Evolutionary conservation across 2,113 vertebrate species (phyloP).

Genomic region (Xiphias gladius): DNA sequence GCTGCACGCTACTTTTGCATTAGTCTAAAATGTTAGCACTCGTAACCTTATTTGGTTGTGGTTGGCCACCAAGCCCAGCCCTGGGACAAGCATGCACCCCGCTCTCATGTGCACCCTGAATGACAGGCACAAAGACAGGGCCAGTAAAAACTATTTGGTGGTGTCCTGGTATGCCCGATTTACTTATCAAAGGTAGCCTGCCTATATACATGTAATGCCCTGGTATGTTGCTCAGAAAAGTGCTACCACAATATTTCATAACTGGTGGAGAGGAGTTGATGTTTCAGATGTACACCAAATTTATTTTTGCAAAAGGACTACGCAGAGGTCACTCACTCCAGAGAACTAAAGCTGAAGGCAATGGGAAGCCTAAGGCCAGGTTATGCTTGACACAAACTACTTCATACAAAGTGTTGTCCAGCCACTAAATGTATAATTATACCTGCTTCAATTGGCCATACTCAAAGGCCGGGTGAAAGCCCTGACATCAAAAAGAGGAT

Average conservation of each 20-base stretch:
- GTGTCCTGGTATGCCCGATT: too few relatives aligned
- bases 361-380: background rate
- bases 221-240: background rate
- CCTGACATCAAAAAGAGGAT: background rate
- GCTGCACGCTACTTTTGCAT: too few relatives aligned
- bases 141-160: too few relatives aligned
- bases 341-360: background rate
- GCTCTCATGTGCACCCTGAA: too few relatives aligned
- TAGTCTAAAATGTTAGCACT: too few relatives aligned
- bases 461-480: background rate
- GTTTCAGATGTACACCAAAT: conserved; percentile 2
- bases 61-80: too few relatives aligned
- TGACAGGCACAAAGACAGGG: too few relatives aligned
- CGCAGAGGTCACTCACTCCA: background rate
- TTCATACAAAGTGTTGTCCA: background rate
- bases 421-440: conserved; percentile 1
- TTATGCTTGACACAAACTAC: background rate
- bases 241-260: too few relatives aligned
- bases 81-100: too few relatives aligned
- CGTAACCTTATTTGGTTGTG: too few relatives aligned
- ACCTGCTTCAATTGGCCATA: background rate
- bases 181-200: too few relatives aligned
- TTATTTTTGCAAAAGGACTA: conserved; percentile 1
- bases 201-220: background rate
- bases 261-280: too few relatives aligned